These are phyloP conservation scores for Sitobion miscanthi DNA, from an alignment of 1,140 invertebrate genomes.

Conservation along the genomic window DNA sequence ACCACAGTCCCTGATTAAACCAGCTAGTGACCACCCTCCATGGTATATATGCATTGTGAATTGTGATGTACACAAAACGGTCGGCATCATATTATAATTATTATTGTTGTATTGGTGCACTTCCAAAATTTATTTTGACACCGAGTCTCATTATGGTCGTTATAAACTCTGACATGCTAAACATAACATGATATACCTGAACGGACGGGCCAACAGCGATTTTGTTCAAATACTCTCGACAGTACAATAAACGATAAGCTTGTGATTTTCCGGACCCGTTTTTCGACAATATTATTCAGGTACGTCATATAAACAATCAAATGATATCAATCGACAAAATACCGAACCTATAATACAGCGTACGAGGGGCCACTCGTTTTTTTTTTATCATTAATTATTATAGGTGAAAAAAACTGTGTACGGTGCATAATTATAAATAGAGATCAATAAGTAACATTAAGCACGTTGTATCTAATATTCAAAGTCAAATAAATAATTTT, in stretches of 20 bases:
- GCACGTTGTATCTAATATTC: not conserved
- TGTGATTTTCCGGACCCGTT: not conserved
- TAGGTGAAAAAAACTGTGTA: too few species aligned
- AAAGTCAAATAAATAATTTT: not conserved
- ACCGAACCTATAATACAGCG: not conserved
- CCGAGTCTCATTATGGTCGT: conserved; percentile 8
- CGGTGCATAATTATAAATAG: too few species aligned
- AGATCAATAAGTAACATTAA: too few species aligned
- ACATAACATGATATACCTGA: conserved; percentile 9
- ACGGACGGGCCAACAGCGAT: not conserved
- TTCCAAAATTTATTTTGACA: conserved; percentile 24
- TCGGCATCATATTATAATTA: conserved; percentile 20
- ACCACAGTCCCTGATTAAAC: conserved; percentile 48
- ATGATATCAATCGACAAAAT: not conserved
- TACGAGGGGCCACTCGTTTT: not conserved
- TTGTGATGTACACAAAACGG: not conserved
- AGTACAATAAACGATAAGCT: conserved; percentile 2
- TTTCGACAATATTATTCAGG: not conserved
- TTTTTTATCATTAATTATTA: not conserved
- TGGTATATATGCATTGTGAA: not conserved
- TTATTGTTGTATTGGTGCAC: conserved; percentile 21
- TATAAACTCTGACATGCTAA: not conserved
- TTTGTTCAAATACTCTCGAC: not conserved
- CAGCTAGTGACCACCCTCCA: not conserved
- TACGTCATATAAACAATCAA: not conserved